Conservation (phyloP, 2,113 vertebrate species). For the Gambusia holbrooki region DNA sequence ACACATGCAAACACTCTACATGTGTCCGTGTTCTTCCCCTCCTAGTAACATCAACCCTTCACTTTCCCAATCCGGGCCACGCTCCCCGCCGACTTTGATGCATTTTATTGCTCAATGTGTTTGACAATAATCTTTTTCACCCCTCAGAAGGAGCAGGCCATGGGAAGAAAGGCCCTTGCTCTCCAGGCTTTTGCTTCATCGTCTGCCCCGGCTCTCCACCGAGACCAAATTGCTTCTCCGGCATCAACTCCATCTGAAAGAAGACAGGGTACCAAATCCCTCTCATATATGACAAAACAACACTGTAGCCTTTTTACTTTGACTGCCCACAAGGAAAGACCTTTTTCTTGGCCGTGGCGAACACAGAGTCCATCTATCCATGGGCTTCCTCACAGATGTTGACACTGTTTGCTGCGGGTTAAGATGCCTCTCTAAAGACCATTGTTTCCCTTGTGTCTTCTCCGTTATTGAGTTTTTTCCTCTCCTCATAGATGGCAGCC, state of each 20-base stretch:
- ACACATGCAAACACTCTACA: constrained; percentile 51
- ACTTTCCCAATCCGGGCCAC: constrained; percentile 66
- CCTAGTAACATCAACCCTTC: constrained; percentile 62
- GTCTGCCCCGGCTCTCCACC: constrained; percentile 61
- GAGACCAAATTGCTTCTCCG: constrained; percentile 79
- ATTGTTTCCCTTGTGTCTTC: constrained; percentile 92
- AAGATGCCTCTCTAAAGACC: constrained; percentile 90
- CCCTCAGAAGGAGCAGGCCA: constrained; percentile 61
- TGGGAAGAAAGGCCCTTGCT: constrained; percentile 70
- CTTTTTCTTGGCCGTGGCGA: constrained; percentile 57
- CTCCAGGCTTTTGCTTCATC: constrained; percentile 70
- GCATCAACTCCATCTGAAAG: constrained; percentile 83
- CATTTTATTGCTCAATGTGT: constrained; percentile 59
- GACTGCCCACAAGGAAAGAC: constrained; percentile 83
- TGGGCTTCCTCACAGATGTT: constrained; percentile 88
- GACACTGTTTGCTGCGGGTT: constrained; percentile 91
- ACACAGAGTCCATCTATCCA: constrained; percentile 77
- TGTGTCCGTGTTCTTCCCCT: constrained; percentile 62
- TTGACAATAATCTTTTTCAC: constrained; percentile 81
- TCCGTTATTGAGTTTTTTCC: constrained; percentile 85
- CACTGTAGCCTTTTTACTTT: constrained; percentile 88
- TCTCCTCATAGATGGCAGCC: constrained; percentile 66
- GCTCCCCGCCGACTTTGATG: constrained; percentile 70
- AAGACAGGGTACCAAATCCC: constrained; percentile 80
- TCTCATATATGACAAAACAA: constrained; percentile 81